Percentiles rank a stretch among this genome's conserved stretches.
Evolutionary conservation across 2,797 vertebrate species (phyloP).

Genomic region (Enoplosus armatus): DNA sequence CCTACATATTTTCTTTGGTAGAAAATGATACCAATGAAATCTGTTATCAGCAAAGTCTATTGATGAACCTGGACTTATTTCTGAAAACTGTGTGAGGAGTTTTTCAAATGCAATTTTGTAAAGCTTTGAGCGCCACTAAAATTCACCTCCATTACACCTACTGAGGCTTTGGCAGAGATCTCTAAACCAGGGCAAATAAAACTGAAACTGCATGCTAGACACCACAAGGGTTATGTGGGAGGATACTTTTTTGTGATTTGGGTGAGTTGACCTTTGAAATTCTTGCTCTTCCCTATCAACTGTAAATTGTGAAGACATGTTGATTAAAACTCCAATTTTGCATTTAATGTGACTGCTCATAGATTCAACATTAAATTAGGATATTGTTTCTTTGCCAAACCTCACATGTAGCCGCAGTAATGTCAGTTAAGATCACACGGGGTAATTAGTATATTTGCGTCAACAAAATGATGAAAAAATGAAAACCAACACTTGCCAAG

Average conservation of each 20-base stretch:
- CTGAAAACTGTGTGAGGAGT: conserved; percentile 1
- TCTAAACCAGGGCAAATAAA: conserved; percentile 18
- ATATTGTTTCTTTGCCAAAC: background rate
- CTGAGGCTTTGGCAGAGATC: background rate
- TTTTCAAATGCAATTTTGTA: conserved; percentile 11
- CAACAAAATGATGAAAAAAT: background rate
- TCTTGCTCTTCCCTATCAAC: background rate
- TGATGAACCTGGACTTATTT: background rate
- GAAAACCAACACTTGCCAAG: background rate
- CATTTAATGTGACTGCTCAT: background rate
- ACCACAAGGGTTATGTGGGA: background rate
- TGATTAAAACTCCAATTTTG: background rate
- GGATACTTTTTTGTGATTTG: background rate
- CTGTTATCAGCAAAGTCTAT: background rate
- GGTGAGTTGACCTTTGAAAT: conserved; percentile 9
- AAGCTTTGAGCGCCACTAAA: conserved; percentile 3
- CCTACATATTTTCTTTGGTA: background rate
- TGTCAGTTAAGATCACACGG: background rate
- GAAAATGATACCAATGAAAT: conserved; percentile 11
- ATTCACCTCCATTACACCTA: conserved; percentile 1
- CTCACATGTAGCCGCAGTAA: background rate
- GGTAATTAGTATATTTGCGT: background rate
- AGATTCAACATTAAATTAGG: background rate
- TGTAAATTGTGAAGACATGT: background rate
- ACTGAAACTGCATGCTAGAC: conserved; percentile 28